Conservation (phyloP, 2,888 invertebrate species). For the Tipula confusa region DNA sequence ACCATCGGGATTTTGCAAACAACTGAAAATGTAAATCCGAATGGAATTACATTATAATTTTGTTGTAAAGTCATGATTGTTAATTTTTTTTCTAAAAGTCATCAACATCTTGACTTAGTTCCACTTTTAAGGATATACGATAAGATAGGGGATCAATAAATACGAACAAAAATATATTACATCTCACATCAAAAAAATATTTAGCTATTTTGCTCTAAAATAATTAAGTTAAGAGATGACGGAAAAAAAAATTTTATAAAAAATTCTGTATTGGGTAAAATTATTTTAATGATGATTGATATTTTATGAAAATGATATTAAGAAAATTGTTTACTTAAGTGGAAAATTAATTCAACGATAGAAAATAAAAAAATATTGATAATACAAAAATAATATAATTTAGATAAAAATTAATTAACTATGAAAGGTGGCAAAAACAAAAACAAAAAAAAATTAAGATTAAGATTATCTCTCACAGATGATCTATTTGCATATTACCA, state of each 20-base stretch:
- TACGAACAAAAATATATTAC: neutral
- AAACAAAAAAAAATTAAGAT: neutral
- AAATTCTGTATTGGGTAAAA: neutral
- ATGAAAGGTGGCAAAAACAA: neutral
- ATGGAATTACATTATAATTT: neutral
- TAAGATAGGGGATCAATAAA: neutral
- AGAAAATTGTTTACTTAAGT: conserved; percentile 20
- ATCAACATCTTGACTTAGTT: neutral
- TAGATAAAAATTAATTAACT: conserved; percentile 20
- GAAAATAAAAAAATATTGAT: neutral
- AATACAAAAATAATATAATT: neutral
- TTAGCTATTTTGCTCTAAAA: neutral
- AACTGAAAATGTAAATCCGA: neutral
- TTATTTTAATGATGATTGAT: conserved; percentile 25
- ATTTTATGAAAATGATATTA: conserved; percentile 25
- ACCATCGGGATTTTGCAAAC: too few species aligned
- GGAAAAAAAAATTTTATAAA: neutral
- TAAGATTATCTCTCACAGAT: neutral
- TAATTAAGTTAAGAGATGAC: neutral
- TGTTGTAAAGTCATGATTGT: neutral
- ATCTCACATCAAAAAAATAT: neutral
- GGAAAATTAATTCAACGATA: conserved; percentile 25
- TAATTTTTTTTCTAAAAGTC: neutral
- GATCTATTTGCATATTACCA: neutral
- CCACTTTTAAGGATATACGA: neutral